Evolutionary conservation across 2,888 invertebrate species (phyloP), one percentile per base, ranked within the genome.

Genomic region (Selenia dentaria): DNA sequence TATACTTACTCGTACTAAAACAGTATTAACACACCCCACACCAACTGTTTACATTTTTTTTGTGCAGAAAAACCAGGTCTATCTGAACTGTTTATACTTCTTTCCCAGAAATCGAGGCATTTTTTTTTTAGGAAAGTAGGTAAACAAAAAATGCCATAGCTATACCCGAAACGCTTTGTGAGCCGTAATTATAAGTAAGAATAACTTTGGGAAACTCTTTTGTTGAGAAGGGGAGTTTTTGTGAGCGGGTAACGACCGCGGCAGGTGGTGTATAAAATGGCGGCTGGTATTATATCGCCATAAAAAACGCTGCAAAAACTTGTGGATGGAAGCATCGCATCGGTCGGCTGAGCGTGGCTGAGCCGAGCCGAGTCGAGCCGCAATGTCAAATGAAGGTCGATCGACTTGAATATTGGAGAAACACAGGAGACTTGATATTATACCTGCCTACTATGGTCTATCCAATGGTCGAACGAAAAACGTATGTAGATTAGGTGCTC

Each of bases 371-470:
- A n/a, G n/a, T 14, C 62, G 49, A 44, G 31, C 45, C 36, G 49
- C 85, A 88, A 90, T 85, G 88, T 87, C 89, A 83, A 81, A 76
- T 79, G 82, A 74, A 89, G 88, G 89, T 87, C 86, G 88, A 88
- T 87, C 86, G 74, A 18, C 3, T 9, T 11, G 12, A 33, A 36
- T 22, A 26, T 18, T 18, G 9, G 4, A 8, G 11, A 6, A n/a
- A n/a, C n/a, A n/a, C n/a, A n/a, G n/a, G n/a, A n/a, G n/a, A n/a
- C n/a, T n/a, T n/a, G n/a, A n/a, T n/a, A n/a, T n/a, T n/a, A n/a
- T n/a, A n/a, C n/a, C n/a, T n/a, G n/a, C n/a, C n/a, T n/a, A n/a
- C n/a, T n/a, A n/a, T n/a, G n/a, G n/a, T n/a, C n/a, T n/a, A n/a
- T n/a, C n/a, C n/a, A n/a, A n/a, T n/a, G n/a, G n/a, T n/a, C n/a